Evolutionary conservation across 2,888 invertebrate genomes (phyloP).

Genomic region (Drosophila picticornis): DNA sequence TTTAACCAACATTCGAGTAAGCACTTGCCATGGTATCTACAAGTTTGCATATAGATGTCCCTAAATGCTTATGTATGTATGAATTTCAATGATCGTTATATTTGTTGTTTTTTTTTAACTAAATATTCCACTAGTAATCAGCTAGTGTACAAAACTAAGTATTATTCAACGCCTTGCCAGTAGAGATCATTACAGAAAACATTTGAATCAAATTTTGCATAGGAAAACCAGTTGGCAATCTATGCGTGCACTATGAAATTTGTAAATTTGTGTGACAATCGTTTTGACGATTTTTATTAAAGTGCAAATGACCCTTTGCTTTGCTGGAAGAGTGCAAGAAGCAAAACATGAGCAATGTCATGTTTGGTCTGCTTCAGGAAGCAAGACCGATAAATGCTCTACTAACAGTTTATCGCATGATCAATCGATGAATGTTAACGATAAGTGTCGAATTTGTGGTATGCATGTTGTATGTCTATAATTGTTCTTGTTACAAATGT

Average conservation of each 20-base stretch:
- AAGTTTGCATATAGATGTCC: slow-evolving; percentile 22
- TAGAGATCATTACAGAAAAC: slow-evolving; percentile 1
- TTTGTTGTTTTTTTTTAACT: slow-evolving; percentile 17
- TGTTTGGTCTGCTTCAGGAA: neutral
- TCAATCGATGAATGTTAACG: slow-evolving; percentile 5
- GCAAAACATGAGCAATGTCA: too few relatives aligned
- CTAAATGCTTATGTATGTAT: slow-evolving; percentile 2
- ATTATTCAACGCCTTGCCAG: slow-evolving; percentile 13
- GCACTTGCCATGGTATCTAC: slow-evolving; percentile 15
- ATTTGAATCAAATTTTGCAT: neutral
- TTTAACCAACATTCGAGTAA: slow-evolving; percentile 22
- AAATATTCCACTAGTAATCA: slow-evolving; percentile 39
- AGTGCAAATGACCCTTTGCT: neutral
- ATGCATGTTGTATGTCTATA: slow-evolving; percentile 6
- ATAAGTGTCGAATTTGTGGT: neutral
- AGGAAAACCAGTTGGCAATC: neutral
- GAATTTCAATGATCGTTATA: neutral
- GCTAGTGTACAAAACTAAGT: slow-evolving; percentile 48
- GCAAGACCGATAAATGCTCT: neutral
- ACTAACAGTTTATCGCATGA: slow-evolving; percentile 1
- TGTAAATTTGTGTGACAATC: neutral
- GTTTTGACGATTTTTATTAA: neutral
- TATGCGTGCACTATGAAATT: slow-evolving; percentile 1
- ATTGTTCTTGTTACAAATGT: slow-evolving; percentile 31
- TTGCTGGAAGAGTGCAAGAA: neutral